phyloP scores from a whole-genome alignment of 2,113 vertebrate species.

The Crotalus helleri region DNA sequence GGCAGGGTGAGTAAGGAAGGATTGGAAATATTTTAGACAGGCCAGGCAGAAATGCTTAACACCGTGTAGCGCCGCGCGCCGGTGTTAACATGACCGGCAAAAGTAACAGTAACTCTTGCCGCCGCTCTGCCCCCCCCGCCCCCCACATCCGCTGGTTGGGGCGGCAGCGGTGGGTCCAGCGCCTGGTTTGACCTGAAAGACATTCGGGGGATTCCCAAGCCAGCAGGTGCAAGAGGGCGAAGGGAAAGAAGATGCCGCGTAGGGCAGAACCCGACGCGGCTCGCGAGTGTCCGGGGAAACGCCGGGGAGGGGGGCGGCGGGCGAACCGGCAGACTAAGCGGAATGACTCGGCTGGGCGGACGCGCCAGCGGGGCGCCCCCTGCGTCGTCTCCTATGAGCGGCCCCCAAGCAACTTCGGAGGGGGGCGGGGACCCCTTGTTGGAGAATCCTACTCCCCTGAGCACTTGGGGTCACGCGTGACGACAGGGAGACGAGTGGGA shows the following conservation, averaged over 20 bases:
- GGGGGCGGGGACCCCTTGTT: background rate
- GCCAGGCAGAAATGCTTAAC: background rate
- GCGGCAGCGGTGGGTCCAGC: background rate
- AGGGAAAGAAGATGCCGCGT: background rate
- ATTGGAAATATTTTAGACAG: background rate
- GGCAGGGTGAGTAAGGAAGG: conserved; percentile 5
- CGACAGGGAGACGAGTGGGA: background rate
- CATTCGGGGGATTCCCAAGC: background rate
- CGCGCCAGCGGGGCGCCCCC: too few relatives aligned
- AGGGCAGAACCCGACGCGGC: background rate
- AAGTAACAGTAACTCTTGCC: background rate
- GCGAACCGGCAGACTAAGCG: background rate
- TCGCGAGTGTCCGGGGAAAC: background rate
- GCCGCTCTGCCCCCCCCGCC: background rate
- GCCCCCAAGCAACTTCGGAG: background rate
- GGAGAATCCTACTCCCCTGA: background rate
- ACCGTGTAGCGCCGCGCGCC: background rate
- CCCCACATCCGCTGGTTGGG: background rate
- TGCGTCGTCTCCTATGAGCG: background rate
- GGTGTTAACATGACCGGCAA: background rate
- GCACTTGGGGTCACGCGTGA: background rate
- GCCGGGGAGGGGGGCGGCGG: fast-evolving
- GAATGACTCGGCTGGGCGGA: background rate
- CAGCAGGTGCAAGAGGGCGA: background rate
- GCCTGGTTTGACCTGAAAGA: background rate